Percentiles rank a stretch among this genome's conserved stretches.
These are phyloP conservation scores for Temnothorax unifasciatus DNA, from an alignment of 2,888 invertebrate genomes.

Conservation along the genomic window DNA sequence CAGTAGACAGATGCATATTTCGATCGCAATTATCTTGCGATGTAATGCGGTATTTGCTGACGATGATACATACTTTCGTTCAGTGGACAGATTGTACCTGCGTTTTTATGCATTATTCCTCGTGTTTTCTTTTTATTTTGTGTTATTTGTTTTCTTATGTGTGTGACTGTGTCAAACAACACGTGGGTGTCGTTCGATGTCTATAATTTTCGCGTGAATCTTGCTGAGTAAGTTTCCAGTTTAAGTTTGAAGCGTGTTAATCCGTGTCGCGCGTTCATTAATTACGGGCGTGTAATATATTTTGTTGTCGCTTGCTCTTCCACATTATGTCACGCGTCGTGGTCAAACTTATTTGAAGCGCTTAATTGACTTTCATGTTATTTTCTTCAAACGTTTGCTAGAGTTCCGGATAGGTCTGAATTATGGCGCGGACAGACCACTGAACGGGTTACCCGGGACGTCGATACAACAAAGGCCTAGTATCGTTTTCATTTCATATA, in stretches of 20 bases:
- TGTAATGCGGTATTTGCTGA: not conserved
- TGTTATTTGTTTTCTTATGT: not conserved
- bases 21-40: slow-evolving; percentile 25
- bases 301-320: slow-evolving; percentile 17
- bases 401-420: slow-evolving; percentile 17
- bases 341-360: slow-evolving; percentile 40
- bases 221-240: slow-evolving; percentile 14
- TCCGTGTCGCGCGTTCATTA: slow-evolving; percentile 36
- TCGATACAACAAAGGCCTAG: slow-evolving; percentile 25
- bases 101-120: not conserved
- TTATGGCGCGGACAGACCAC: slow-evolving; percentile 8
- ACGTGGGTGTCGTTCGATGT: not conserved
- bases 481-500: slow-evolving; percentile 42
- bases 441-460: not conserved
- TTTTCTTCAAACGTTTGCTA: slow-evolving; percentile 18
- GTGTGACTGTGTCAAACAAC: not conserved
- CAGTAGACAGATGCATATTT: slow-evolving; percentile 1
- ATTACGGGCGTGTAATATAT: slow-evolving; percentile 35
- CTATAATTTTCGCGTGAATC: slow-evolving; percentile 22
- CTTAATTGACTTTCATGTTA: slow-evolving; percentile 51
- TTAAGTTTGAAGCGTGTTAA: slow-evolving; percentile 29
- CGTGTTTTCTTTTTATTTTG: not conserved
- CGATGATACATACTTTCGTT: not conserved
- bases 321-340: slow-evolving; percentile 21
- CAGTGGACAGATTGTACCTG: not conserved